A percentile compares a stretch with the other conserved stretches of the same genome.
Evolutionary conservation across 1,140 invertebrate genomes (phyloP).

Genomic region (Cecropterus lyciades): DNA sequence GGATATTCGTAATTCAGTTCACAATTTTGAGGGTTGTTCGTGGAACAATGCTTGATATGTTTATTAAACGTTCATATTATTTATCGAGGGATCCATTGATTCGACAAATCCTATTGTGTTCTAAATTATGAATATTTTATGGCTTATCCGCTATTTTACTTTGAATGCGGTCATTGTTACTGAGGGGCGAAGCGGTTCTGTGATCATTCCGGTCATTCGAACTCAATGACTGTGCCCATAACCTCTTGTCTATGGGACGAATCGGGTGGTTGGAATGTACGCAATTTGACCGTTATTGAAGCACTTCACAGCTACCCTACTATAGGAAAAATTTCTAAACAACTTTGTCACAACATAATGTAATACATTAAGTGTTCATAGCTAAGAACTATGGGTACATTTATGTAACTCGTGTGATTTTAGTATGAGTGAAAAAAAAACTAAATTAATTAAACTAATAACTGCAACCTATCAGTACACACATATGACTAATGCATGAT

Average conservation of each 20-base stretch:
- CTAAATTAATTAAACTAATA: no score
- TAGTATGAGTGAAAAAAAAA: no score
- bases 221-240: conserved; percentile 43
- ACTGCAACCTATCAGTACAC: no score
- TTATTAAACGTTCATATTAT: conserved; percentile 42
- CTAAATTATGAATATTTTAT: conserved; percentile 73
- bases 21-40: conserved; percentile 22
- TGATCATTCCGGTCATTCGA: conserved; percentile 51
- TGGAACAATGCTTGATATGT: conserved; percentile 38
- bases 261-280: conserved; percentile 38
- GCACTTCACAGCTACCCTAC: conserved; percentile 4
- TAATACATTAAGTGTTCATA: no score
- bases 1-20: conserved; percentile 9
- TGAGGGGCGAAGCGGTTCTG: conserved; percentile 40
- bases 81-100: conserved; percentile 48
- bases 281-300: conserved; percentile 49
- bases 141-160: conserved; percentile 58
- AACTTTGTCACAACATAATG: neutral
- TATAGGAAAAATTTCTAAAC: conserved; percentile 5
- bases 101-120: conserved; percentile 60
- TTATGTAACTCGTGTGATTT: no score
- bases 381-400: no score
- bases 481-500: no score
- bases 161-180: conserved; percentile 61
- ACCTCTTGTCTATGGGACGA: conserved; percentile 42